Percentiles rank a stretch among this genome's conserved stretches.
Evolutionary conservation across 2,113 vertebrate species (phyloP).

Genomic region (Aplodontia rufa): DNA sequence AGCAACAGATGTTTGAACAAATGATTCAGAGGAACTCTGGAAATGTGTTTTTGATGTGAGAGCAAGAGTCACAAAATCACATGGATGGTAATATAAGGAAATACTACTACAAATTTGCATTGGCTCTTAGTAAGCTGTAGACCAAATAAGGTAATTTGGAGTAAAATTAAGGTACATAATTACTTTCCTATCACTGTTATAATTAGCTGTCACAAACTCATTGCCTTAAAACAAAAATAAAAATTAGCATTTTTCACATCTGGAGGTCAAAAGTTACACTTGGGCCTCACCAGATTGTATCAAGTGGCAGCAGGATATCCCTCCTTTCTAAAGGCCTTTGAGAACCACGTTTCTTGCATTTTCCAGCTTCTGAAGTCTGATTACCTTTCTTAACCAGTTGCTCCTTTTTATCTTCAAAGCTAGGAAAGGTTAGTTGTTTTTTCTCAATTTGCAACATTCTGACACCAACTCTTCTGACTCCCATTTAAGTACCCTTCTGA

Average conservation of each 20-base stretch:
- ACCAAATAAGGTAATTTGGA: background rate
- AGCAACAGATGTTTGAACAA: background rate
- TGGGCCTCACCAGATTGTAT: background rate
- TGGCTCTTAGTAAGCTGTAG: background rate
- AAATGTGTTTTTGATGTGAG: background rate
- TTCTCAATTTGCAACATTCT: background rate
- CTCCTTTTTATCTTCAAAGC: background rate
- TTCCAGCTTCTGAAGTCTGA: background rate
- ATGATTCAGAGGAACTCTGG: background rate
- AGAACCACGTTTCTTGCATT: background rate
- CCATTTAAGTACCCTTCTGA: background rate
- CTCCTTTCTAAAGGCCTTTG: background rate
- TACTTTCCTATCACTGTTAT: background rate
- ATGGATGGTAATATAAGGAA: background rate
- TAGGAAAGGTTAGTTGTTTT: background rate
- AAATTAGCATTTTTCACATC: background rate
- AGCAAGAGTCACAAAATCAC: background rate
- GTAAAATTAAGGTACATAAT: background rate
- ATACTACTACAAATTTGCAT: background rate
- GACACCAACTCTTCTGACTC: background rate
- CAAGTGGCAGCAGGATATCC: accelerated
- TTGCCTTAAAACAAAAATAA: background rate
- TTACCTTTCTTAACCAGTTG: background rate
- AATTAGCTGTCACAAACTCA: background rate
- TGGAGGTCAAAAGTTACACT: background rate